Conservation (phyloP, 1,140 invertebrate species). For the Aphis craccivora region DNA sequence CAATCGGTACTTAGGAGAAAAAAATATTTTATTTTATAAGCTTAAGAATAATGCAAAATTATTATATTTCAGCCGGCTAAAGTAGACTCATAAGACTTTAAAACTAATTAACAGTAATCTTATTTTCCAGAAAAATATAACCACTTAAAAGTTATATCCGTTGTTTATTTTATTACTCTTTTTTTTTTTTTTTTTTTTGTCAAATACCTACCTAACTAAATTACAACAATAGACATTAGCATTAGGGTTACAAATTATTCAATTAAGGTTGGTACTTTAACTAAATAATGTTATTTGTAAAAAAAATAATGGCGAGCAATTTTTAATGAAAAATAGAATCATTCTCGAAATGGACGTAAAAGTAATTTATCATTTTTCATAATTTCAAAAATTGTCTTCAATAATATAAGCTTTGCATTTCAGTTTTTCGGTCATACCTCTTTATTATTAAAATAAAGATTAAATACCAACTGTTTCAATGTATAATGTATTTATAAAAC, state of each 20-base stretch:
- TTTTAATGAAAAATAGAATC: conserved; percentile 13
- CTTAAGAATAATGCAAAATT: background rate
- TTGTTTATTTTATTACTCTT: conserved; percentile 8
- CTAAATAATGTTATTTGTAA: background rate
- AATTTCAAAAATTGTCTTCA: background rate
- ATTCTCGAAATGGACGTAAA: conserved; percentile 1
- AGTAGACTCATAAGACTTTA: background rate
- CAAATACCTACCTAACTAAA: background rate
- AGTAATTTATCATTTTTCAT: background rate
- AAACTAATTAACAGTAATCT: conserved; percentile 8
- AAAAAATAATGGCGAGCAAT: background rate
- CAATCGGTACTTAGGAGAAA: background rate
- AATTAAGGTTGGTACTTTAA: background rate
- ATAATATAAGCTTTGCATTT: background rate
- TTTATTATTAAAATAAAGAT: background rate
- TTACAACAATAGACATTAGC: background rate
- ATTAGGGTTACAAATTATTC: conserved; percentile 17
- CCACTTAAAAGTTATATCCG: background rate
- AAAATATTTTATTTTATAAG: background rate
- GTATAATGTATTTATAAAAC: background rate
- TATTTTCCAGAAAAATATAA: background rate
- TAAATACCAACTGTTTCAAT: background rate
- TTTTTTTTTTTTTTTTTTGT: background rate
- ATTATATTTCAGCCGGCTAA: background rate
- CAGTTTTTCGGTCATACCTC: background rate